Base-by-base conservation (phyloP, 2,888 invertebrate species). In the Tinea semifulvella region DNA sequence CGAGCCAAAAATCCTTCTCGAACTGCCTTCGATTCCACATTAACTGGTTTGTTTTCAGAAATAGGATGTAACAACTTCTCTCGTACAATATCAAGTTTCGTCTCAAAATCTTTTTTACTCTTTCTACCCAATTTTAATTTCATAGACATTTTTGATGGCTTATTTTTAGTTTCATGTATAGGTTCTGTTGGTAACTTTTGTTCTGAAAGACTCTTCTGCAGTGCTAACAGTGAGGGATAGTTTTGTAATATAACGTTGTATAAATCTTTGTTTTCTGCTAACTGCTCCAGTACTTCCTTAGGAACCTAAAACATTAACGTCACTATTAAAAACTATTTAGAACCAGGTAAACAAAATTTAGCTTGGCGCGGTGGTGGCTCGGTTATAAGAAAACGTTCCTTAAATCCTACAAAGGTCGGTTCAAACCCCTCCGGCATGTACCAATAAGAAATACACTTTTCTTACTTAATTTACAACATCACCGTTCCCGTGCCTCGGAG, bases 171-270 rank as follows among this genome's bases (percentile, higher is more conserved):
- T 43, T 62, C 67, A 6, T 63, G 49, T 4, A 55, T 52, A 10
- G 69, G 59, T 45, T 72, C 76, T 1, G 65, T 63, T 1, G 80
- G 68, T 1, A 88, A 60, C 50, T 85, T 85, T 44, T 85, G 85
- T 52, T 88, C 88, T 1, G 88, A 89, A n/a, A n/a, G n/a, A 43
- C 80, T 76, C 55, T 88, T 86, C 55, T 86, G 77, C 51, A 87
- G 81, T 31, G 85, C 73, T 45, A 90, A 60, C 26, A 90, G 62
- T 45, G 87, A 87, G 3, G 90, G 90, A 61, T 90, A 90, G 57
- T 89, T 89, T 60, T 88, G 87, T 50, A 90, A 65, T 47, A 90
- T 86, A 8, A 89, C 85, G 49, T 86, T 87, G 65, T 88, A 89
- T 4, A 89, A 68, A 42, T 84, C 83, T 48, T 86, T 86, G 56